These are phyloP conservation scores for Sprattus sprattus DNA, from an alignment of 2,113 vertebrate genomes.

Conservation along the genomic window DNA sequence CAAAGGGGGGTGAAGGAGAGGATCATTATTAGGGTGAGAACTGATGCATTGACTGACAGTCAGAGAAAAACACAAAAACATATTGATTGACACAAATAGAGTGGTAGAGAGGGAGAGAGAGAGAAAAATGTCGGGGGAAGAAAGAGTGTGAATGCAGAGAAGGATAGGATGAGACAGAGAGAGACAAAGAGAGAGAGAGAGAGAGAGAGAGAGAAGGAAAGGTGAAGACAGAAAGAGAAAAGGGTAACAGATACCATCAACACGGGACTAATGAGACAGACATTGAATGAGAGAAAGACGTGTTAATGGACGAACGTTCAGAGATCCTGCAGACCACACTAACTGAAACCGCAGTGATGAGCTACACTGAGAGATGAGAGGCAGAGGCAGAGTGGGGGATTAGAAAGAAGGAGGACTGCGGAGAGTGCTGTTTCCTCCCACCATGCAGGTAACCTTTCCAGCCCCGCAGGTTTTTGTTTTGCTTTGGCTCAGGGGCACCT, in stretches of 20 bases:
- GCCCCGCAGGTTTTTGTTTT: neutral
- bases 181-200: neutral
- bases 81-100: neutral
- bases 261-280: neutral
- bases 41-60: neutral
- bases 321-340: constrained; percentile 18
- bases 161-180: neutral
- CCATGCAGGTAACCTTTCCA: constrained; percentile 12
- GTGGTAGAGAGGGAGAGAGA: neutral
- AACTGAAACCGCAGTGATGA: constrained; percentile 32
- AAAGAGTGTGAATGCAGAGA: neutral
- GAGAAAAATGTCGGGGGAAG: neutral
- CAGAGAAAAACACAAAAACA: neutral
- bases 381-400: constrained; percentile 5
- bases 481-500: neutral
- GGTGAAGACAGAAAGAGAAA: neutral
- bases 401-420: constrained; percentile 25
- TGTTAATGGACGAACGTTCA: constrained; percentile 44
- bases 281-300: constrained; percentile 33
- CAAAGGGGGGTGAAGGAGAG: neutral
- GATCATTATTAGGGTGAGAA: neutral
- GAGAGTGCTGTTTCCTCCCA: constrained; percentile 26
- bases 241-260: neutral
- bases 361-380: constrained; percentile 39
- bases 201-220: neutral